Evolutionary conservation across 2,797 vertebrate genomes (phyloP), one percentile per base, ranked within the genome.

Genomic region (Emydoidea blandingii): DNA sequence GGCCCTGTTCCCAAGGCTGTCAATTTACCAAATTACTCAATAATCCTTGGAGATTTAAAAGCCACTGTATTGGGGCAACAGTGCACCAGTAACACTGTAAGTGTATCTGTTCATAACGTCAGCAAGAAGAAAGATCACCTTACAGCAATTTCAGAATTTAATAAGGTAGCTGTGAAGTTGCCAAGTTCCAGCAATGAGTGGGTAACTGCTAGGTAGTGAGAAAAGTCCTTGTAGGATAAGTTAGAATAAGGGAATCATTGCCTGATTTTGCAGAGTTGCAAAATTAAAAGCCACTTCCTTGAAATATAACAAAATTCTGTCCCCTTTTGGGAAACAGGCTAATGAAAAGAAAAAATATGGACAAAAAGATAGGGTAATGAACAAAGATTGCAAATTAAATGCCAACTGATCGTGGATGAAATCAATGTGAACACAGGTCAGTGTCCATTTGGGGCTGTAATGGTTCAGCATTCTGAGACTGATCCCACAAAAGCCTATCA

Each of bases 291-390:
- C 8, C 0, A 0, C 54, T 93, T 91, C 53, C 65, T 27, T 91
- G 59, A 86, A 95, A 83, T 44, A 83, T 37, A 4, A 78, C 74
- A 94, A 91, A n/a, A 79, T 95, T 90, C 91, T 84, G 89, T 97
- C 90, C 78, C 25, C 12, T 90, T 88, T 85, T 44, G 86, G 88
- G 91, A 37, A 81, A 37, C 1, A n/a, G 85, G 34, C n/a, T 94
- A 53, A 86, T 72, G 88, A 68, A 94, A 50, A 52, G 1, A 79
- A 14, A 29, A 12, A 89, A 4, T 34, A 52, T 9, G 34, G 47
- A 79, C 14, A 15, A 4, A 83, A 37, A 90, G 76, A 23, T 34
- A 91, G 3, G 1, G 2, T 79, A 83, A 86, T 78, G 65, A 92
- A 57, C 9, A 95, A 68, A 82, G 44, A 21, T 27, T 83, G 9